Conservation (phyloP, 2,888 invertebrate species). For the Busseola fusca region DNA sequence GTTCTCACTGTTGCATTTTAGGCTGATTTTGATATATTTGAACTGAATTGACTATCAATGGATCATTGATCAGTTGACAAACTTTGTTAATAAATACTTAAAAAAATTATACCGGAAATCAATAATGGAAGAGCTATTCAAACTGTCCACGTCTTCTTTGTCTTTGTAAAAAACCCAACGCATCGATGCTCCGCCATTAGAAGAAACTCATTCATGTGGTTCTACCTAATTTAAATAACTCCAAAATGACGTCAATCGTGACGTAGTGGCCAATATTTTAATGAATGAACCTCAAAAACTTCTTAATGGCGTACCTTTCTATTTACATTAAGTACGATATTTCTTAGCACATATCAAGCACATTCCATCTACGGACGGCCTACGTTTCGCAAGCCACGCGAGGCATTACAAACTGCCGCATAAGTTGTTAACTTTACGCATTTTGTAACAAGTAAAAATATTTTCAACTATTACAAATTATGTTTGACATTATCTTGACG, state of each 20-base stretch:
- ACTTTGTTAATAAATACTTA: neutral
- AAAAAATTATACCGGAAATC: neutral
- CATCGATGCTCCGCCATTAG: neutral
- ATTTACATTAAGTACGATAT: conserved; percentile 57
- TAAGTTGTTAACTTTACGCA: conserved; percentile 59
- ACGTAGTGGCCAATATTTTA: conserved; percentile 9
- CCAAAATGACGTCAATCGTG: conserved; percentile 3
- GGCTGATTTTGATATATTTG: too few species aligned
- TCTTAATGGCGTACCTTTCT: conserved; percentile 40
- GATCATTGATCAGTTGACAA: neutral
- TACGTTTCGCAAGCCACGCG: conserved; percentile 58
- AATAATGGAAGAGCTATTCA: neutral
- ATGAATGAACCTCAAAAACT: conserved; percentile 39
- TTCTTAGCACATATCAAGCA: conserved; percentile 62
- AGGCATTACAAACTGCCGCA: conserved; percentile 61
- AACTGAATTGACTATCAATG: neutral
- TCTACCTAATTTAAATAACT: neutral
- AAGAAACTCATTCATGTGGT: neutral
- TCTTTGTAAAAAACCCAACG: neutral
- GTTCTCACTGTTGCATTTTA: too few species aligned
- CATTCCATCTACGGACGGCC: conserved; percentile 57
- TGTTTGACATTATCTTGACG: conserved; percentile 63
- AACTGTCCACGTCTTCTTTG: too few species aligned
- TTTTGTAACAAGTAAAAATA: conserved; percentile 64
- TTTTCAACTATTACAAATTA: conserved; percentile 61